Base-by-base conservation (phyloP, 2,888 invertebrate species). In the Prenolepis imparis region DNA sequence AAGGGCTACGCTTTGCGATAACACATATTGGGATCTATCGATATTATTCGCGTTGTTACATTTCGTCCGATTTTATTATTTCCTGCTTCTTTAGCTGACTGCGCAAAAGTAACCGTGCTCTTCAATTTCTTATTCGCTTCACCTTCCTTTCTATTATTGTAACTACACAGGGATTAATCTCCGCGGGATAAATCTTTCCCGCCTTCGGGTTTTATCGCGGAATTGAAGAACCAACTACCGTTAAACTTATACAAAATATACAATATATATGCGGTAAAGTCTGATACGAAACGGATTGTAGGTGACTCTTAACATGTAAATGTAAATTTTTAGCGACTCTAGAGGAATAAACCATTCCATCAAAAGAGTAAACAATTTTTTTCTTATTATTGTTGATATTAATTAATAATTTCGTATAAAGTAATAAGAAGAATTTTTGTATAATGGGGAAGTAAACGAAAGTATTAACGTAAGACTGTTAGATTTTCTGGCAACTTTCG, bases 191-290 rank as follows among this genome's bases (percentile, higher is more conserved):
- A 74, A 64, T 36, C 12, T 44, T 52, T 41, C 48, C 28, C 28
- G 63, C 36, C 84, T 83, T 84, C 75, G 87, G 68, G 72, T 75
- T 78, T 89, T 82, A 85, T 85, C 77, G 83, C 83, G 70, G 73
- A 85, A 85, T 87, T 85, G 66, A 87, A 87, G 78, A 81, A 67
- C 48, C 44, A 73, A 77, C 82, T 84, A 84, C 83, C 70, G 55
- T 70, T 83, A 81, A 86, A 87, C 39, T 81, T 82, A 28, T 28
- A 82, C 77, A 73, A 70, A 75, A 82, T 52, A n/a, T n/a, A 52
- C n/a, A 52, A n/a, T n/a, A 52, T 52, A 52, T n/a, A 52, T 44
- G 55, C 61, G 41, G 59, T 80, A 70, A 82, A 70, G 64, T 41
- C 81, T 80, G 81, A 48, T 32, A 28, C 64, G 74, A 83, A 87